Evolutionary conservation across 2,888 invertebrate species (phyloP).

Genomic region (Himalopsyche anomala): DNA sequence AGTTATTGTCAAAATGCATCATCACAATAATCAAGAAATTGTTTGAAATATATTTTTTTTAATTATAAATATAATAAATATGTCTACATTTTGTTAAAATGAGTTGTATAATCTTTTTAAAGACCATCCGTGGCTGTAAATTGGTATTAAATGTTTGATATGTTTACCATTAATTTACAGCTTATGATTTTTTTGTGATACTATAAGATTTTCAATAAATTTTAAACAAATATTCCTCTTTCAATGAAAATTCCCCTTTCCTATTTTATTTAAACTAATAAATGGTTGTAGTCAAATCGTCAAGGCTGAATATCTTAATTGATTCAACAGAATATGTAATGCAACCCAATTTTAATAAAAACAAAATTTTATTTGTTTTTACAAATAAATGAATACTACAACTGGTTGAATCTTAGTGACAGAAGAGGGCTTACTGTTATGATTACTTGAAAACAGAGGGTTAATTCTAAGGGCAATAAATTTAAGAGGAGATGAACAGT

Average conservation of each 20-base stretch:
- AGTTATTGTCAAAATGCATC: constrained; percentile 10
- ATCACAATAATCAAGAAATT: neutral
- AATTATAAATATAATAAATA: constrained; percentile 1
- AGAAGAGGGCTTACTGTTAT: too few relatives aligned
- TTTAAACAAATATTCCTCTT: neutral
- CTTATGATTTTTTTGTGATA: constrained; percentile 1
- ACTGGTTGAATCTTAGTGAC: too few relatives aligned
- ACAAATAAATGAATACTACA: too few relatives aligned
- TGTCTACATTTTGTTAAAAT: constrained; percentile 1
- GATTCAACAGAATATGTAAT: too few relatives aligned
- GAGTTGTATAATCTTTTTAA: constrained; percentile 26
- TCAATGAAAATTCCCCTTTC: constrained; percentile 4
- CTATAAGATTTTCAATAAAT: constrained; percentile 34
- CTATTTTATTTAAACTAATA: neutral
- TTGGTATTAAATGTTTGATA: neutral
- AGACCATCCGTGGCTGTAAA: neutral
- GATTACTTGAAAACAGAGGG: too few relatives aligned
- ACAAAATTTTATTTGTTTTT: too few relatives aligned
- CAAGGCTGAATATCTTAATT: too few relatives aligned
- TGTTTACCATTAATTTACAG: constrained; percentile 3
- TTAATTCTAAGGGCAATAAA: too few relatives aligned
- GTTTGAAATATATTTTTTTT: constrained; percentile 20
- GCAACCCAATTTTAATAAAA: too few relatives aligned
- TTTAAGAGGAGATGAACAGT: too few relatives aligned
- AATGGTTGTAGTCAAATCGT: too few relatives aligned